Base-by-base conservation (phyloP, 2,797 vertebrate species). In the Choloepus didactylus region DNA sequence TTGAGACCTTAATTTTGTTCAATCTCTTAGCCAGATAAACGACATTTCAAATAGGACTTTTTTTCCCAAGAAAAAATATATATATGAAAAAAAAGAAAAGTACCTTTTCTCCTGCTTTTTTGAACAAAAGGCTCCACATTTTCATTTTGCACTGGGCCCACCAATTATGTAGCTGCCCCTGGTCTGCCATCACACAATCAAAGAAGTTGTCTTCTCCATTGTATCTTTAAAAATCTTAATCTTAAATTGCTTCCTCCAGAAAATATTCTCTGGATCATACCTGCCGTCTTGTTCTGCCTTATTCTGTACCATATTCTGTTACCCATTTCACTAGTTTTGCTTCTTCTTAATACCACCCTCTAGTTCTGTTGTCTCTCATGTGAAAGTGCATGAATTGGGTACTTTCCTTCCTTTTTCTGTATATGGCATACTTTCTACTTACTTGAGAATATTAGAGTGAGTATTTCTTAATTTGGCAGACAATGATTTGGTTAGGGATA, bases 251-350 rank as follows among this genome's bases (percentile, higher is more conserved):
- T 38, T 85, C 15, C 21, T 66, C 11, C 27, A 85, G 44, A 87
- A 69, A 91, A 35, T 49, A 9, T 38, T 44, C 25, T 5, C 41
- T 14, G 29, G 27, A 10, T 29, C 5, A 41, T 12, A 23, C 12
- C 27, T 16, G 8, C 41, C 1, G 8, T 10, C 2, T 8, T n/a
- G 10, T 38, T 54, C 14, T 29, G 29, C 21, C n/a, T 83, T 1
- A 1, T 8, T 31, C 1, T 29, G 56, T 67, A 8, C 4, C 0
- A 10, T 7, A 12, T 31, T 16, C 12, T 46, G 8, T 2, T 14
- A 46, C 11, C 46, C 19, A 44, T 19, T 49, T n/a, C n/a, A 70
- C 18, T 14, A 29, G 3, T 35, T n/a, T 15, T 59, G 5, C 31
- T 51, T 38, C 49, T 64, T 49, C 18, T 29, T 59, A 8, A 8